A percentile compares a stretch with the other conserved stretches of the same genome.
These are phyloP conservation scores for Drosophila prolongata DNA, from an alignment of 2,888 invertebrate species.

Conservation along the genomic window DNA sequence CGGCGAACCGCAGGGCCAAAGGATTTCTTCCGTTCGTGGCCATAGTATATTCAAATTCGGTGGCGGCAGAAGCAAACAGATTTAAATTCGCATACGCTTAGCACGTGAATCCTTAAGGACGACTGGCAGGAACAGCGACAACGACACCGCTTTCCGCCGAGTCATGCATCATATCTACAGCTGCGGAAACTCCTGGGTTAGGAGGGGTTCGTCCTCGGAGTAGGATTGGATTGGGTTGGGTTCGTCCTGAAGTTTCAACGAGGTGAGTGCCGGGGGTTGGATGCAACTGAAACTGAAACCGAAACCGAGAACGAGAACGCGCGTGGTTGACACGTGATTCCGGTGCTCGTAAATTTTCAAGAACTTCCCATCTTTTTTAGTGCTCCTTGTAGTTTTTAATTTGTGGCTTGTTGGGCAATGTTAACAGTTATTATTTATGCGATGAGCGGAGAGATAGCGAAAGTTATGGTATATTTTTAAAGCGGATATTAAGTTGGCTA, in stretches of 20 bases:
- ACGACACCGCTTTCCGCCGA: slow-evolving; percentile 63
- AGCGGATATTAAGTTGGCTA: slow-evolving; percentile 73
- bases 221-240: slow-evolving; percentile 20
- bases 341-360: slow-evolving; percentile 83
- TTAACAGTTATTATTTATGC: slow-evolving; percentile 79
- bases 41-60: slow-evolving; percentile 62
- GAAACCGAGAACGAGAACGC: slow-evolving; percentile 71
- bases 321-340: slow-evolving; percentile 85
- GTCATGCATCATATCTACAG: slow-evolving; percentile 76
- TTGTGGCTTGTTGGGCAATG: slow-evolving; percentile 80
- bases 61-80: slow-evolving; percentile 51
- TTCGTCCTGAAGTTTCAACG: neutral
- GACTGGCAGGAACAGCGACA: slow-evolving; percentile 38
- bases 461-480: slow-evolving; percentile 62
- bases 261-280: slow-evolving; percentile 46
- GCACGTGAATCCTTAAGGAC: slow-evolving; percentile 70
- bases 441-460: slow-evolving; percentile 64
- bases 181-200: slow-evolving; percentile 39
- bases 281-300: slow-evolving; percentile 8
- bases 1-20: slow-evolving; percentile 56
- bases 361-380: slow-evolving; percentile 63
- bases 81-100: slow-evolving; percentile 75
- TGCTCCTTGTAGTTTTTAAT: slow-evolving; percentile 81
- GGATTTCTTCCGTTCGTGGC: slow-evolving; percentile 42
- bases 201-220: slow-evolving; percentile 19